phyloP scores from a whole-genome alignment of 2,888 invertebrate species.

The Geotrupes spiniger region DNA sequence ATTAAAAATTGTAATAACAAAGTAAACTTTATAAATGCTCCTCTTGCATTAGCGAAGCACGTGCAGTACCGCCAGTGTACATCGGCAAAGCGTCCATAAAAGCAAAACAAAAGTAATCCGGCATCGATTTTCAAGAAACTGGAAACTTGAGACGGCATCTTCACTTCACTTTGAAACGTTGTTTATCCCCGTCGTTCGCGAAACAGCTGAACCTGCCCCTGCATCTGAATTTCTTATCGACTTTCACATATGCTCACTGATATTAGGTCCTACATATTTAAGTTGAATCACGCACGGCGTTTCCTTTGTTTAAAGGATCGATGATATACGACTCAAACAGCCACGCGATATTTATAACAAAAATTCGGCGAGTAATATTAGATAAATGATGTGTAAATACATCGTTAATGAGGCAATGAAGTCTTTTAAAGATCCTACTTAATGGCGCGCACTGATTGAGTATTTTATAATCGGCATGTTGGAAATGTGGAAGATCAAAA shows the following conservation, averaged over 20 bases:
- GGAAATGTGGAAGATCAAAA: conserved; percentile 18
- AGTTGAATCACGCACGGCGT: no score
- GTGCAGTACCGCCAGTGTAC: background rate
- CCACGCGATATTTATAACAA: no score
- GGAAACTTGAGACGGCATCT: conserved; percentile 15
- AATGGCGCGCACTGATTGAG: conserved; percentile 8
- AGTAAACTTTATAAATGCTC: no score
- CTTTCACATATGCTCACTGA: conserved; percentile 1
- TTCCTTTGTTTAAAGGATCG: no score
- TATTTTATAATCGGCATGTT: conserved; percentile 18
- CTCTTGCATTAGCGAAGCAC: no score
- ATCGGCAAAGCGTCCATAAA: conserved; percentile 9
- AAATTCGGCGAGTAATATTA: no score
- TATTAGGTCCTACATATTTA: background rate
- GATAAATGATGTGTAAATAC: conserved; percentile 4
- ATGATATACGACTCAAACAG: no score
- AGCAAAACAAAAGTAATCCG: conserved; percentile 17
- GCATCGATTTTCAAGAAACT: conserved; percentile 18
- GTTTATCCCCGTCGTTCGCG: conserved; percentile 20
- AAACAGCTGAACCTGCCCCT: conserved; percentile 19
- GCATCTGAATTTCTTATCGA: conserved; percentile 3
- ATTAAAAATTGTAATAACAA: no score
- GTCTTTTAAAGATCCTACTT: conserved; percentile 12
- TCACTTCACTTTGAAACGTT: conserved; percentile 16
- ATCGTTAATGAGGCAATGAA: conserved; percentile 13